Evolutionary conservation across 2,888 invertebrate genomes (phyloP).

Genomic region (Rotaria macrura): DNA sequence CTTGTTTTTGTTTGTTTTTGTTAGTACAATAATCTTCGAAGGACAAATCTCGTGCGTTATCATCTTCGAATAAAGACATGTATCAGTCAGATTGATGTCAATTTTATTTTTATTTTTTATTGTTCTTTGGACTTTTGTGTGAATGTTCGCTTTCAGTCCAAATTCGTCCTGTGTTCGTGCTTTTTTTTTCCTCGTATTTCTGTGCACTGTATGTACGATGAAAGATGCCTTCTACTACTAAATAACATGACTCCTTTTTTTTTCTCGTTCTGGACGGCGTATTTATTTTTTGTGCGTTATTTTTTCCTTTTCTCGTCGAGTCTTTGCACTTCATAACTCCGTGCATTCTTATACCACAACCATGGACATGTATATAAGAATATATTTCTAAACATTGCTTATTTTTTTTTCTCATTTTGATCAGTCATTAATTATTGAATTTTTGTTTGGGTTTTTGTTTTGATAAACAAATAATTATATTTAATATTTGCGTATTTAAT

Average conservation of each 20-base stretch:
- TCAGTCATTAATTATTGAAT: neutral
- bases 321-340: neutral
- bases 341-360: neutral
- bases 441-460: neutral
- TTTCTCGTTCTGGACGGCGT: neutral
- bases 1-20: neutral
- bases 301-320: neutral
- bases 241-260: neutral
- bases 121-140: neutral
- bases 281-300: too few species aligned
- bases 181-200: neutral
- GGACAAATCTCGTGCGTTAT: neutral
- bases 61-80: neutral
- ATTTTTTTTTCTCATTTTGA: neutral
- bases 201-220: neutral
- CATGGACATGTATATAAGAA: neutral
- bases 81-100: constrained; percentile 13
- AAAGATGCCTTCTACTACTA: neutral
- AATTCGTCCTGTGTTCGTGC: neutral
- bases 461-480: neutral
- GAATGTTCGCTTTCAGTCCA: neutral
- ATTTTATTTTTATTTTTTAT: neutral
- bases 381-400: neutral
- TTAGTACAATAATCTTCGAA: neutral
- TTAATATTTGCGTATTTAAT: neutral